Evolutionary conservation across 2,888 invertebrate species (phyloP).

Genomic region (Diloba caeruleocephala): DNA sequence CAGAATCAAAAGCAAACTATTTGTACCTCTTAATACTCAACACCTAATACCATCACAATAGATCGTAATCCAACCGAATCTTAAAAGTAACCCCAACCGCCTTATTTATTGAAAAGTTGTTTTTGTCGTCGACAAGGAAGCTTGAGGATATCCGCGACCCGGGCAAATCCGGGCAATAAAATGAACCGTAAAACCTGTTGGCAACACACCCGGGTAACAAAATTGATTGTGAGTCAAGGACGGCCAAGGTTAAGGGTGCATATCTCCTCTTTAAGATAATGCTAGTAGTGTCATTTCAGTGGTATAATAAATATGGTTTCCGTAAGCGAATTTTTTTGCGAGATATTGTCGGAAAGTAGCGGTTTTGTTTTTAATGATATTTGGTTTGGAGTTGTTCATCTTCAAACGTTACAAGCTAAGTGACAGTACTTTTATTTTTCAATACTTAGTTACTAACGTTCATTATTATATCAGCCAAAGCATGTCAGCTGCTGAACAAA

Average conservation of each 20-base stretch:
- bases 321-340: conserved; percentile 27
- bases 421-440: too few relatives aligned
- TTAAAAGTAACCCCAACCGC: conserved; percentile 21
- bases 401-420: too few relatives aligned
- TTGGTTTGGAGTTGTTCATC: too few relatives aligned
- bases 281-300: conserved; percentile 30
- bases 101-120: conserved; percentile 76
- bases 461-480: too few relatives aligned
- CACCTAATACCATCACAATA: conserved; percentile 40
- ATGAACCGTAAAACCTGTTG: conserved; percentile 78
- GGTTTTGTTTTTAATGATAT: background rate
- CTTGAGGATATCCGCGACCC: conserved; percentile 58
- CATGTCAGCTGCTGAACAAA: too few relatives aligned
- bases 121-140: conserved; percentile 64
- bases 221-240: conserved; percentile 73
- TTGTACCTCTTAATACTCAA: conserved; percentile 7
- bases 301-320: conserved; percentile 31
- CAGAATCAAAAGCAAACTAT: conserved; percentile 8
- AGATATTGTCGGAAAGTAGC: conserved; percentile 9
- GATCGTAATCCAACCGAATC: conserved; percentile 34
- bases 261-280: conserved; percentile 48
- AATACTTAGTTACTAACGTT: too few relatives aligned
- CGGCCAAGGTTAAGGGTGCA: conserved; percentile 68
- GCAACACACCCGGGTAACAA: conserved; percentile 60
- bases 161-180: conserved; percentile 71